Evolutionary conservation across 2,888 invertebrate species (phyloP), one percentile per base, ranked within the genome.

Genomic region (Miltochrista miniata): DNA sequence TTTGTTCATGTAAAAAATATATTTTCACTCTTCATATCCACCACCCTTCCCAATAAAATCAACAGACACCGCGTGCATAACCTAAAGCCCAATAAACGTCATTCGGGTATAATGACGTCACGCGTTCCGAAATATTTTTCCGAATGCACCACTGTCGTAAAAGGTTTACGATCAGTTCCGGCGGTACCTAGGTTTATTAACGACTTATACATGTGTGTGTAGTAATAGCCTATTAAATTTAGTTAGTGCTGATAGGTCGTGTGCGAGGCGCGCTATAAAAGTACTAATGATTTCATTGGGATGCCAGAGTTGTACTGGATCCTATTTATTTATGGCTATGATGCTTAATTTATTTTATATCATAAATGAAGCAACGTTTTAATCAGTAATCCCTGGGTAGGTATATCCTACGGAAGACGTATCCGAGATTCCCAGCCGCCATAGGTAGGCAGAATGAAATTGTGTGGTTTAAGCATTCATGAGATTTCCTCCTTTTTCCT

Each of bases 91-190:
- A 73, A 76, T 81, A 81, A 81, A 81, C 75, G 75, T 69, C 70
- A 70, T 57, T 64, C 56, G 50, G 59, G n/a, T 62, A 76, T 79
- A 82, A 81, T 83, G 80, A 83, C 81, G 79, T 82, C 82, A 81
- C 81, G 75, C 76, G 76, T 76, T 76, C 83, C 80, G 81, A 80
- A 85, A 82, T 80, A 83, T 85, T 88, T 85, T 87, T 90, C 86
- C 85, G 88, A 81, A 87, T 87, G 85, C 86, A 75, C 79, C 65
- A 57, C 59, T 71, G 46, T 87, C 86, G 87, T 90, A 90, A 90
- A 89, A 79, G 71, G 79, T 90, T 90, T 90, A 90, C 83, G 81
- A 81, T 61, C 69, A 24, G 63, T 70, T 73, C 70, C 68, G 68
- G 63, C 47, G 40, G 57, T 54, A 69, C 60, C 67, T 61, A 74